phyloP scores from a whole-genome alignment of 2,113 vertebrate species.

The Eulemur macaco region DNA sequence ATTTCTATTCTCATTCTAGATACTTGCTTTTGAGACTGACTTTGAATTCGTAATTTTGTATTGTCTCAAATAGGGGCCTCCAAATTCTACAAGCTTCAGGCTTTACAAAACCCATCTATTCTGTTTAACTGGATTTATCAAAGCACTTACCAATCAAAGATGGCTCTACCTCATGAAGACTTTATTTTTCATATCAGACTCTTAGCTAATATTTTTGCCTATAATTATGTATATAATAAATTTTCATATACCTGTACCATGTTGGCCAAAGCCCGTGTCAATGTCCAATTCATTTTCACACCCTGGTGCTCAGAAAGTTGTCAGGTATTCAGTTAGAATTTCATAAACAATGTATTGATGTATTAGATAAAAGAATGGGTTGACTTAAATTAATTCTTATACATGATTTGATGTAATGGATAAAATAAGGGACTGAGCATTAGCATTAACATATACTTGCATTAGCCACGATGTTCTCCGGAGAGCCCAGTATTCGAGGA shows the following conservation, averaged over 20 bases:
- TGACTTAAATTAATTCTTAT: slow-evolving; percentile 13
- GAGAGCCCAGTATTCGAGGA: not conserved
- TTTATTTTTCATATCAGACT: not conserved
- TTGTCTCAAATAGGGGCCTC: not conserved
- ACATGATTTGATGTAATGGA: not conserved
- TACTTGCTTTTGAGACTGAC: not conserved
- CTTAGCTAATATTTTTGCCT: not conserved
- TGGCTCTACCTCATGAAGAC: not conserved
- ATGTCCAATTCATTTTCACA: not conserved
- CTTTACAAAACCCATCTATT: slow-evolving; percentile 8
- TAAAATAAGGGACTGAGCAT: not conserved
- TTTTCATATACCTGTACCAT: not conserved
- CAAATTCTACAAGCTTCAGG: not conserved
- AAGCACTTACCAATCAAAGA: not conserved
- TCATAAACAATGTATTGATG: not conserved
- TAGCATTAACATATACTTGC: not conserved
- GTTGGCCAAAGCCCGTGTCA: not conserved
- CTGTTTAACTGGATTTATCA: not conserved
- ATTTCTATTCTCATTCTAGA: not conserved
- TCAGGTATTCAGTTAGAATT: not conserved
- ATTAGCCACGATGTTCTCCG: not conserved
- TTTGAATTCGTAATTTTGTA: not conserved
- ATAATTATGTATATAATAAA: not conserved
- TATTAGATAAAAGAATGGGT: not conserved
- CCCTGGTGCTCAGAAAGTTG: not conserved